phyloP scores from a whole-genome alignment of 2,797 vertebrate genomes.

The Tiaroga cobitis region DNA sequence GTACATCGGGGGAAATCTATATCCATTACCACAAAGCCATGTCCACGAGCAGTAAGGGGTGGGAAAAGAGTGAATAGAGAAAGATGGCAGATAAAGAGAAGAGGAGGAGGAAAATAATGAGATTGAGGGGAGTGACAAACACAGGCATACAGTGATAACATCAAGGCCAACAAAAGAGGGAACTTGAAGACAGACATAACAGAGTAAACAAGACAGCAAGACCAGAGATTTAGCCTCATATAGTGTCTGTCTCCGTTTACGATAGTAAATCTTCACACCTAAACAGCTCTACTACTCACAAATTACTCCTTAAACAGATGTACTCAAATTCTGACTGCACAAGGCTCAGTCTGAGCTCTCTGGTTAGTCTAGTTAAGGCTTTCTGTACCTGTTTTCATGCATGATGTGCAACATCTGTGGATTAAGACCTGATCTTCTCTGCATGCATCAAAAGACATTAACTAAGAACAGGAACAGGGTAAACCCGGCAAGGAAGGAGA shows the following conservation, averaged over 20 bases:
- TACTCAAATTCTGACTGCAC: conserved; percentile 10
- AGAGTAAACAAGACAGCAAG: conserved; percentile 5
- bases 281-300: conserved; percentile 30
- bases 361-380: conserved; percentile 47
- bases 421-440: conserved; percentile 38
- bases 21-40: conserved; percentile 61
- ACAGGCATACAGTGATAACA: conserved; percentile 36
- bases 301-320: not conserved
- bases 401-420: conserved; percentile 34
- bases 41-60: conserved; percentile 58
- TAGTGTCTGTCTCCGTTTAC: conserved; percentile 7
- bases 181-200: conserved; percentile 22
- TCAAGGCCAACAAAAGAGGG: conserved; percentile 43
- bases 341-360: not conserved
- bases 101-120: conserved; percentile 45
- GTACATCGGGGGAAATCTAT: conserved; percentile 87
- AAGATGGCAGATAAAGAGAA: conserved; percentile 30
- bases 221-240: conserved; percentile 12
- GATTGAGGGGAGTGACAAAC: conserved; percentile 42
- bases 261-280: not conserved
- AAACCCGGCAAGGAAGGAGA: conserved; percentile 58
- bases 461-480: conserved; percentile 53
- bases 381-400: conserved; percentile 61
- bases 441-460: conserved; percentile 36
- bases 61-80: conserved; percentile 18